Base-by-base conservation (phyloP, 2,888 invertebrate genomes). In the Gymnocheta viridis region DNA sequence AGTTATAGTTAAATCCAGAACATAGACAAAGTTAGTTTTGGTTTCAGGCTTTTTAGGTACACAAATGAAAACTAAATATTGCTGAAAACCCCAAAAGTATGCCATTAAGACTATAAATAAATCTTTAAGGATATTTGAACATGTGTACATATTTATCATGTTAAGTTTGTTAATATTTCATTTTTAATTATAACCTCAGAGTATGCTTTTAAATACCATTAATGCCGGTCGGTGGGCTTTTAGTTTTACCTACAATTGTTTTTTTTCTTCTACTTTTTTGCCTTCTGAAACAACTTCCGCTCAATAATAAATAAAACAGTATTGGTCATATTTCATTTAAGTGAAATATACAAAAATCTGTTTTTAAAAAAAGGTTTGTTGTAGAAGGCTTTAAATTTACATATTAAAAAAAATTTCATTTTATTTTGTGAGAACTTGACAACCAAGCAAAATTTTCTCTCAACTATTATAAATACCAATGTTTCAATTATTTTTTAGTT, bases 131-230 rank as follows among this genome's bases (percentile, higher is more conserved):
- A 4, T 27, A 47, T 58, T 60, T 56, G 17, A 41, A 62, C 17
- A n/a, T n/a, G 12, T 56, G n/a, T 9, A 29, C 10, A 62, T 38
- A 47, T 58, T 72, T 58, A 41, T 51, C 9, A 14, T 29, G 17
- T 56, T 14, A 12, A 69, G 32, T 17, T 70, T 14, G 44, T 32
- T n/a, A 72, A 60, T 73, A 60, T 73, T 60, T 49, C 4, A 56
- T 51, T 62, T 64, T 74, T 41, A 74, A 74, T 74, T 54, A 64
- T 41, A 64, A 64, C 74, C 74, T 54, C 64, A 64, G 64, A 64
- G 17, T 64, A 44, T 66, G n/a, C 10, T 24, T 41, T 56, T 14
- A 56, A 70, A 19, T 10, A 47, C 12, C 17, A 47, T 47, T 17
- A 47, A 29, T n/a, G n/a, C 14, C 19, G 47, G 44, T 17, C n/a